A percentile compares a stretch with the other conserved stretches of the same genome.
Evolutionary conservation across 1,140 invertebrate species (phyloP).

Genomic region (Helicorthomorpha holstii): DNA sequence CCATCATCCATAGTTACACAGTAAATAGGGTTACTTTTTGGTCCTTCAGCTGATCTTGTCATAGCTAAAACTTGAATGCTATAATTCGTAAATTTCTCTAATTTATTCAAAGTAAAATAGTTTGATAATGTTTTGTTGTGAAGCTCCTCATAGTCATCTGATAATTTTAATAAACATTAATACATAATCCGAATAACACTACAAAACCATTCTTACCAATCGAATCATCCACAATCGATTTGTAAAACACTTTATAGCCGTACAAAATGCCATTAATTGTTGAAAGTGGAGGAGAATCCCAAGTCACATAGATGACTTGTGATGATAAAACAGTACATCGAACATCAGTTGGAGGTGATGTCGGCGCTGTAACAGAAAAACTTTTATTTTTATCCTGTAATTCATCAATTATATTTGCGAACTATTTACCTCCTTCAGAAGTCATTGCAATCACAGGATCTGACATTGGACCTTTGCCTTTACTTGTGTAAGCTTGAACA

Average conservation of each 20-base stretch:
- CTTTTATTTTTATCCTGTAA: background rate
- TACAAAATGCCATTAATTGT: background rate
- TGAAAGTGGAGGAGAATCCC: background rate
- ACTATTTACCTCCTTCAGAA: conserved; percentile 48
- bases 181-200: background rate
- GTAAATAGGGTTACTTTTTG: conserved; percentile 26
- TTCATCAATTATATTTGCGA: conserved; percentile 10
- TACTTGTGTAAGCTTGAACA: conserved; percentile 36
- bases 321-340: background rate
- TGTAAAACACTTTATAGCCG: background rate
- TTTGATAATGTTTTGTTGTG: background rate
- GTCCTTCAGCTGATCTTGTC: conserved; percentile 35
- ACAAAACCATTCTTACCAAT: background rate
- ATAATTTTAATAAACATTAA: background rate
- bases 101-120: background rate
- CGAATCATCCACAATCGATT: background rate
- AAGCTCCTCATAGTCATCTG: background rate
- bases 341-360: background rate
- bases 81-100: conserved; percentile 38
- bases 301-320: background rate
- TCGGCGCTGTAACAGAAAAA: background rate
- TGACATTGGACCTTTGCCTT: conserved; percentile 49
- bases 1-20: conserved; percentile 30
- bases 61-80: conserved; percentile 33
- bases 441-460: conserved; percentile 54